A percentile compares a stretch with the other conserved stretches of the same genome.
Evolutionary conservation across 2,888 invertebrate species (phyloP).

Genomic region (Pyrrhia umbra): DNA sequence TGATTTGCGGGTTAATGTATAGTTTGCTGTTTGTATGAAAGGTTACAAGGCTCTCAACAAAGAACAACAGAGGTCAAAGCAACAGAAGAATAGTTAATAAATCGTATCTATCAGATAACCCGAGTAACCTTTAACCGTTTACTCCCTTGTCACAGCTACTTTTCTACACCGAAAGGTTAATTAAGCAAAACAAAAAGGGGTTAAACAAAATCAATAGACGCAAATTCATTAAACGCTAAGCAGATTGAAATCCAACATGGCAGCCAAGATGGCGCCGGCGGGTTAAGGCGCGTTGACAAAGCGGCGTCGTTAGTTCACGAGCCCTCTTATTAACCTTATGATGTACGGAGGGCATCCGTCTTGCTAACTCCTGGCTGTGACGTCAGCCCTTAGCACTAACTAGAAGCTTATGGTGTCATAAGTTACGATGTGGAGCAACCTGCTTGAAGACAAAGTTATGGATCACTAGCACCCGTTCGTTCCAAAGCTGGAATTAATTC

Average conservation of each 20-base stretch:
- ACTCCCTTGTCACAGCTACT: conserved; percentile 76
- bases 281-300: conserved; percentile 90
- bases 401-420: conserved; percentile 54
- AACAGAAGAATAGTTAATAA: conserved; percentile 48
- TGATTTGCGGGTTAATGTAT: neutral
- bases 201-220: conserved; percentile 90
- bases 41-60: neutral
- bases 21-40: neutral
- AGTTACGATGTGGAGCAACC: conserved; percentile 46
- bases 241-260: conserved; percentile 90
- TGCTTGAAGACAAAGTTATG: conserved; percentile 22
- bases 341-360: conserved; percentile 88
- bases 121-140: conserved; percentile 64
- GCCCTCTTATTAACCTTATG: conserved; percentile 91
- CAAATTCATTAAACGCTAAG: conserved; percentile 90
- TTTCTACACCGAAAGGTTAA: conserved; percentile 88
- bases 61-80: conserved; percentile 17
- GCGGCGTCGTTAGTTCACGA: conserved; percentile 89
- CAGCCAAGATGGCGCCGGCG: conserved; percentile 85
- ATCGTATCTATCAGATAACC: conserved; percentile 63
- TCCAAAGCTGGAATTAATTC: neutral
- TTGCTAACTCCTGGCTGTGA: conserved; percentile 77
- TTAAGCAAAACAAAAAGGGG: conserved; percentile 90
- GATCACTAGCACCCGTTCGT: neutral
- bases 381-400: conserved; percentile 68